phyloP scores from a whole-genome alignment of 2,113 vertebrate genomes.

The Morone chrysops region DNA sequence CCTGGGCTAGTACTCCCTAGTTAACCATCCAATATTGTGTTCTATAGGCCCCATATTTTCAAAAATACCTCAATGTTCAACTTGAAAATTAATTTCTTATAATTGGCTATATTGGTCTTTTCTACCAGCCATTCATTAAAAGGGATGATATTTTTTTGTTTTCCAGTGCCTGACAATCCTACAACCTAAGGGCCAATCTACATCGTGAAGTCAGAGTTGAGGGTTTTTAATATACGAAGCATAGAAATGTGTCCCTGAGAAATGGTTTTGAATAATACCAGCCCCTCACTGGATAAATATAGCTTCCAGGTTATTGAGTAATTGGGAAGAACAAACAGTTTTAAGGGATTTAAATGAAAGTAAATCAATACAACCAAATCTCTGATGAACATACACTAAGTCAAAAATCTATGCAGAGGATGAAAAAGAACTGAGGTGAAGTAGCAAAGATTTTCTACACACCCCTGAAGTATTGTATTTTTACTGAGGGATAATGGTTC shows the following conservation, averaged over 20 bases:
- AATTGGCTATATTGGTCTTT: too few relatives aligned
- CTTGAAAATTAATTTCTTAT: too few relatives aligned
- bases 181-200: too few relatives aligned
- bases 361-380: background rate
- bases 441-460: background rate
- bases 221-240: background rate
- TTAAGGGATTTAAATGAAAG: background rate
- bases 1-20: too few relatives aligned
- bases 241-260: background rate
- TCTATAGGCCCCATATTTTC: too few relatives aligned
- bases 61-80: too few relatives aligned
- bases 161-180: too few relatives aligned
- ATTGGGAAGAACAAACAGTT: background rate
- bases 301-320: slow-evolving; percentile 1
- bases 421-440: background rate
- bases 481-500: background rate
- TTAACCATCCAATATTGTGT: too few relatives aligned
- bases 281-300: background rate
- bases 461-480: background rate
- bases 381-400: background rate
- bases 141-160: too few relatives aligned
- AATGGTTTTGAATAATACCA: background rate
- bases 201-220: background rate
- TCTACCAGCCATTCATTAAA: too few relatives aligned
- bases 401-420: background rate